Percentiles rank a stretch among this genome's conserved stretches.
Evolutionary conservation across 1,140 invertebrate species (phyloP).

Genomic region (Megathymus violae): DNA sequence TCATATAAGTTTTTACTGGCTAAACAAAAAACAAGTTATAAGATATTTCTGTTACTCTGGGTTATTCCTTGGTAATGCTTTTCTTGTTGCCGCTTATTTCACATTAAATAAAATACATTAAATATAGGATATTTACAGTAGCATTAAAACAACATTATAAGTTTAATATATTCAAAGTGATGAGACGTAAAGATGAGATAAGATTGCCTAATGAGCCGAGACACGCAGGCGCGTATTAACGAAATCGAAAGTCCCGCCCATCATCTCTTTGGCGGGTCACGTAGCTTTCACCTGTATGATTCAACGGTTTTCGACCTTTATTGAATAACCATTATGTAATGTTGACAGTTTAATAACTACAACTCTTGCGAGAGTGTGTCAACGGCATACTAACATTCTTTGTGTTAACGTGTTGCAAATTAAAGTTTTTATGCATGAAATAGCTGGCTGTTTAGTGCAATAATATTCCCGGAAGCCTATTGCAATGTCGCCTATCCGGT

Average conservation of each 20-base stretch:
- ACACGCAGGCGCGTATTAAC: conserved; percentile 48
- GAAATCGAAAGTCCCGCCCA: conserved; percentile 72
- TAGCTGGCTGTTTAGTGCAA: no score
- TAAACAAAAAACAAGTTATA: no score
- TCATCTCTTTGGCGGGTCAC: conserved; percentile 58
- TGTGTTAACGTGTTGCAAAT: no score
- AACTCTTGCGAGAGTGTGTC: background rate
- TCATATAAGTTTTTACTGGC: no score
- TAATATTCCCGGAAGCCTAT: no score
- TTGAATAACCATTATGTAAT: conserved; percentile 55
- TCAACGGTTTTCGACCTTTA: conserved; percentile 68
- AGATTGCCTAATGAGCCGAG: conserved; percentile 48
- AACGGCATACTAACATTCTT: background rate
- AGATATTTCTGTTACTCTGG: no score
- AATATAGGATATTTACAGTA: no score
- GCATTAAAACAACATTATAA: background rate
- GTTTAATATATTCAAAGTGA: conserved; percentile 36
- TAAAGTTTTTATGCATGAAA: no score
- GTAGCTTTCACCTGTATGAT: conserved; percentile 70
- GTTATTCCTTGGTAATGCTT: no score
- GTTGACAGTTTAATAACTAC: conserved; percentile 12
- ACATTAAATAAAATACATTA: no score
- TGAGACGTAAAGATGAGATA: conserved; percentile 50
- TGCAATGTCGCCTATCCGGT: no score
- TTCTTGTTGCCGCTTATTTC: no score